Evolutionary conservation across 2,888 invertebrate genomes (phyloP), one percentile per base, ranked within the genome.

Genomic region (Osmoderma eremita): DNA sequence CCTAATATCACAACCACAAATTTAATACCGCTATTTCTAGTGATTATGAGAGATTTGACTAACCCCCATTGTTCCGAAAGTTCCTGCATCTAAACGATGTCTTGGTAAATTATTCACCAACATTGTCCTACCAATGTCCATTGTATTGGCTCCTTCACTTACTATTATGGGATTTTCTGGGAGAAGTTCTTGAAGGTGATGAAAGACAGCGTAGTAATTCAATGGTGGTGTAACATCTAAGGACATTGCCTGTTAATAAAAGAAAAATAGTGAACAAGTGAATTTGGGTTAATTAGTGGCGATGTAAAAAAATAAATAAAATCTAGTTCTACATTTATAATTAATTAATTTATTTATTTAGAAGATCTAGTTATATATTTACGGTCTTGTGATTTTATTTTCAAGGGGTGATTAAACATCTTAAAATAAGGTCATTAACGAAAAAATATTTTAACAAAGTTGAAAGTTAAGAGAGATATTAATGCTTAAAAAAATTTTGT

Each of bases 71-170:
- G 97, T 97, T 13, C 97, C 98, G 82, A 97, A 98, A 2, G 97
- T 95, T 65, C 97, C 98, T 4, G 98, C 98, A 82, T 98, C 98
- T 3, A 98, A 85, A 67, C 97, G 87, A 78, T 95, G 96, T 48
- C 96, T 85, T 0, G 97, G 94, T 71, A 89, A 84, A 73, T 87
- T 87, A 80, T 97, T 96, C n/a, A 90, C 84, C 39, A 98, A 83
- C 83, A 97, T 88, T 0, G 95, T 90, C 50, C 98, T 87, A 0
- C 98, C 97, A 78, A 98, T 98, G 79, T 98, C 98, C 98, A 98
- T 98, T 0, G 98, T 98, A 82, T 98, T 98, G 38, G 98, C 97
- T 18, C 98, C 98, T 83, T 98, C 98, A 78, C 96, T 97, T 24
- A 97, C 93, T 68, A 98, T 94, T 13, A 98, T 88, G 3, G 91